Conservation (phyloP, 2,113 vertebrate genomes). For the Carassius gibelio region DNA sequence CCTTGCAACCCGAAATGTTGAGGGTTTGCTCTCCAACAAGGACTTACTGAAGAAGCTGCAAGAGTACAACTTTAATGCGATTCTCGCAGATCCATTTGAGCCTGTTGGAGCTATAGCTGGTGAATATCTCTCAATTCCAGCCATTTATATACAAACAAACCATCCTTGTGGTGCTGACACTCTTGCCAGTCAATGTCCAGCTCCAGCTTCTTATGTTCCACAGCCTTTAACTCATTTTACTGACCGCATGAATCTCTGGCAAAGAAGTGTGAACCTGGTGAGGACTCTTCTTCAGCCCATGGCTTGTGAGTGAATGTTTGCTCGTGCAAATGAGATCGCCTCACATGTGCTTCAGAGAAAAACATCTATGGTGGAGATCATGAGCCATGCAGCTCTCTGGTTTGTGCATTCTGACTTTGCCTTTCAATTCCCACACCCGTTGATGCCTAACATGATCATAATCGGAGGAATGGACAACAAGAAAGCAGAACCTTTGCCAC, state of each 20-base stretch:
- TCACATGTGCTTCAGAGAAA: constrained; percentile 67
- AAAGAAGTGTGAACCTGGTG: constrained; percentile 72
- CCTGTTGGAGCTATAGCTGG: constrained; percentile 71
- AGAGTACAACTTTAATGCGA: constrained; percentile 69
- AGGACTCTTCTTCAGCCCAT: not conserved
- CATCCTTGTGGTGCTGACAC: constrained; percentile 64
- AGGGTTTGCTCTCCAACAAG: constrained; percentile 59
- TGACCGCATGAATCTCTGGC: constrained; percentile 70
- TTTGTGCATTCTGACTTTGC: constrained; percentile 74
- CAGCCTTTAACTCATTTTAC: constrained; percentile 24
- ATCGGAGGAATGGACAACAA: constrained; percentile 63
- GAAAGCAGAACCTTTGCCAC: constrained; percentile 57
- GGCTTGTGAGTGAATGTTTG: constrained; percentile 41
- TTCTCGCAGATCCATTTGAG: constrained; percentile 71
- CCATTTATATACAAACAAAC: constrained; percentile 69
- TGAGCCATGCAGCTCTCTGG: constrained; percentile 68
- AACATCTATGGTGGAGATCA: constrained; percentile 62
- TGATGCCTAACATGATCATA: constrained; percentile 78
- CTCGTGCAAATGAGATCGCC: constrained; percentile 58
- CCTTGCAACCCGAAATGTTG: constrained; percentile 37
- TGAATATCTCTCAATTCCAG: constrained; percentile 69
- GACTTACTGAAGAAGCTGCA: constrained; percentile 66
- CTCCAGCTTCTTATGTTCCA: constrained; percentile 70
- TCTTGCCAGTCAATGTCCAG: constrained; percentile 65
- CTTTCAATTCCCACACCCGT: constrained; percentile 71